Base-by-base conservation (phyloP, 2,113 vertebrate species). In the Bubo blakistoni region DNA sequence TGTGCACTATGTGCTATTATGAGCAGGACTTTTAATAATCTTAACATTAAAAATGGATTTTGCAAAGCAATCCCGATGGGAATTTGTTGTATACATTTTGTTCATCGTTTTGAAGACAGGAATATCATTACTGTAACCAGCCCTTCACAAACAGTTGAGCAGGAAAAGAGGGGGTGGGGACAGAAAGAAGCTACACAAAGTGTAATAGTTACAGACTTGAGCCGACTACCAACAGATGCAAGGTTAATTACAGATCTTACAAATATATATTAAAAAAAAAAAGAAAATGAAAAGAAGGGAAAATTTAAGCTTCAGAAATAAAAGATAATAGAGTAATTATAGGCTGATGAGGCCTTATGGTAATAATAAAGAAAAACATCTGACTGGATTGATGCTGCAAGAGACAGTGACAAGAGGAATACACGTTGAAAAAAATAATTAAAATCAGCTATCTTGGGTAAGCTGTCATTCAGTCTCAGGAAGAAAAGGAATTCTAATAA, bases 401-500 rank as follows among this genome's bases (percentile, higher is more conserved):
- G 97, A 98, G 97, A 97, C 96, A 97, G 97, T 94, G 97, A 98
- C 98, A 98, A 97, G 96, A 97, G 97, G 77, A 90, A 96, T 72
- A 96, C 96, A 97, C 97, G 98, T 97, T 98, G 98, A 96, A 98
- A 98, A 98, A 97, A 98, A 98, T 94, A 98, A 98, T 98, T 99
- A 99, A 99, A 98, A 98, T 98, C 98, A 98, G 97, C 98, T 98
- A 98, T 99, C 99, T 98, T 96, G 96, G 96, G 96, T 97, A 97
- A 97, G 98, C 98, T 99, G 99, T 98, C 99, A 99, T 97, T 99
- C 98, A 99, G 97, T 91, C 87, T 93, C 52, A 34, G 84, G 95
- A 98, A 99, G 98, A 99, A 99, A 98, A 98, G 99, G 98, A 98
- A 97, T 97, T 97, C 98, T 99, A 99, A 99, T 99, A 99, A 99